Evolutionary conservation across 2,888 invertebrate genomes (phyloP).

Genomic region (Sialis lutaria): DNA sequence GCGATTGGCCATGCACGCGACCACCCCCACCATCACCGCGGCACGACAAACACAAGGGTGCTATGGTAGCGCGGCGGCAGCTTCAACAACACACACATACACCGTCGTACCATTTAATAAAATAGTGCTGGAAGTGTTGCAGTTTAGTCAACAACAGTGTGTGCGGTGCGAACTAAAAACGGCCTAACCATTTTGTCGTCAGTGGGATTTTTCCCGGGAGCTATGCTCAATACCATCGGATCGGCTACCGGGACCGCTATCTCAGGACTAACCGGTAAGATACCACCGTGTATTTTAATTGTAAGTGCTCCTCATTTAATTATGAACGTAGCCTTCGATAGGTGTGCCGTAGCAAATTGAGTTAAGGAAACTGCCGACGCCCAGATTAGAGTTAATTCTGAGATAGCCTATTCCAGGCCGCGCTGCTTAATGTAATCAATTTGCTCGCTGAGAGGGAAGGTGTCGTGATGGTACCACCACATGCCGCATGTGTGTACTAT

Average conservation of each 20-base stretch:
- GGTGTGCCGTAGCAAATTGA: background rate
- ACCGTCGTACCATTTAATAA: background rate
- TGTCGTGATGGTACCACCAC: background rate
- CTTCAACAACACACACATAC: background rate
- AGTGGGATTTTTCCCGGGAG: conserved; percentile 6
- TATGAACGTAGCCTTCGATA: conserved; percentile 3
- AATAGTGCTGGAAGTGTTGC: background rate
- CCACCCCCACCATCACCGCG: background rate
- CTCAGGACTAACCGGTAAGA: conserved; percentile 3
- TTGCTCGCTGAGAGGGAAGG: background rate
- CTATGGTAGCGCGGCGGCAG: background rate
- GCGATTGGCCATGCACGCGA: background rate
- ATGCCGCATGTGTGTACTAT: no score
- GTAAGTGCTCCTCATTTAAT: background rate
- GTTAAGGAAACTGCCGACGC: conserved; percentile 1
- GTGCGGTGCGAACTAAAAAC: conserved; percentile 1
- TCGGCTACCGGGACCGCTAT: conserved; percentile 1
- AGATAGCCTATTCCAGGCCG: conserved; percentile 6
- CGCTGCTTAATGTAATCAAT: conserved; percentile 6
- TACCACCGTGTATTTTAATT: background rate
- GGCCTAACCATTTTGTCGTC: conserved; percentile 7
- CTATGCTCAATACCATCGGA: conserved; percentile 4
- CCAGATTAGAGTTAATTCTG: conserved; percentile 5
- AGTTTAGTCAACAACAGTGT: background rate
- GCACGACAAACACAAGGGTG: background rate